These are phyloP conservation scores for Drosophila cracens DNA, from an alignment of 2,888 invertebrate species.

Conservation along the genomic window DNA sequence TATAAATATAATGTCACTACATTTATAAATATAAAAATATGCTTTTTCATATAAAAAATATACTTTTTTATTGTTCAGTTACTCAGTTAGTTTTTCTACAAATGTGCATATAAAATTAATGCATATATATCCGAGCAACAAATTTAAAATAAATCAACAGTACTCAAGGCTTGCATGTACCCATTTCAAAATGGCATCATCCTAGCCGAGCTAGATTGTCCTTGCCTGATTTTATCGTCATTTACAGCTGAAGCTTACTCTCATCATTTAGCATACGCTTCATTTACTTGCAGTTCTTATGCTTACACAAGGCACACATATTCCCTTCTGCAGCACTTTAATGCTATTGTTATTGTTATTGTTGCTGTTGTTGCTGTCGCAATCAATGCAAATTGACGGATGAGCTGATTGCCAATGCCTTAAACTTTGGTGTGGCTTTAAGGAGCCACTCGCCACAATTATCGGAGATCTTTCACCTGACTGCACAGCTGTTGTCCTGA, in stretches of 20 bases:
- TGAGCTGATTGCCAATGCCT: conserved; percentile 21
- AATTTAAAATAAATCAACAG: background rate
- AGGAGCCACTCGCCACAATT: conserved; percentile 48
- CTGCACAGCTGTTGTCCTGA: conserved; percentile 58
- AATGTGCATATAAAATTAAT: background rate
- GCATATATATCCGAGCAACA: background rate
- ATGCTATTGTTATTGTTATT: conserved; percentile 14
- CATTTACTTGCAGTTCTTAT: conserved; percentile 23
- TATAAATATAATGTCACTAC: too few relatives aligned
- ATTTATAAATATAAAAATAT: background rate
- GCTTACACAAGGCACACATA: conserved; percentile 22
- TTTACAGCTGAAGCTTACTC: background rate
- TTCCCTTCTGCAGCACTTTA: conserved; percentile 12
- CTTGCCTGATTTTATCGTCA: background rate
- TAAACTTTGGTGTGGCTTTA: background rate
- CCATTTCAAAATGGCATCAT: background rate
- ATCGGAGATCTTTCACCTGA: conserved; percentile 71
- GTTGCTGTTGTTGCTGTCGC: conserved; percentile 13
- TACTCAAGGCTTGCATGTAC: background rate
- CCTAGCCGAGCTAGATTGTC: background rate
- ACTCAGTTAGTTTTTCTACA: background rate
- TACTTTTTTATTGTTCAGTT: background rate
- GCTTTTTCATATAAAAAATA: background rate
- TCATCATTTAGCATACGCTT: conserved; percentile 33
- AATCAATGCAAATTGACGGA: conserved; percentile 55